Evolutionary conservation across 2,888 invertebrate genomes (phyloP), one percentile per base, ranked within the genome.

Genomic region (Ischnus inquisitorius): DNA sequence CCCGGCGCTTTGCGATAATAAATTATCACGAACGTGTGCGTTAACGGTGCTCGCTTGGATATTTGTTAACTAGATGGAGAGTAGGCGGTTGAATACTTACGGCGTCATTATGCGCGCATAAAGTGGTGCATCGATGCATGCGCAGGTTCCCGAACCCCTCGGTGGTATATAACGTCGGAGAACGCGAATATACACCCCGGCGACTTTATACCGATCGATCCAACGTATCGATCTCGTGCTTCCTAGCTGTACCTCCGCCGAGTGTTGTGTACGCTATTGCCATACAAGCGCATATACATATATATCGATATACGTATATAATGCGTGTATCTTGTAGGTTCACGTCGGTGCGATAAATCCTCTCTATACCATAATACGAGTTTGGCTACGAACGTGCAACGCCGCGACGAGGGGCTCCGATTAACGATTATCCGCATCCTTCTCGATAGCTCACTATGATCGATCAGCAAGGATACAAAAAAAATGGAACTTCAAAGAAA

Each of bases 61-160:
- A 92, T 92, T 91, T 91, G 92, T 92, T 92, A 90, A 91, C 92
- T 91, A 90, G 86, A 88, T 85, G 88, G 87, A 90, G 90, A 90
- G 90, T 91, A 90, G 90, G 91, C 91, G 90, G 90, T 84, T 65
- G 77, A 82, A 85, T 83, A 84, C 82, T 84, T 85, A 82, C 85
- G 80, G 71, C 83, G 85, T 87, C 84, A 82, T 86, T 85, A 85
- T 85, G 82, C 74, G 80, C 69, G 82, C 79, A 79, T 80, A 84
- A 84, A 82, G 78, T 71, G 82, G 81, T 84, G 78, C 82, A 84
- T 84, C 82, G 82, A 57, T 71, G 78, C 84, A 76, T 82, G 60
- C 41, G 60, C 64, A 72, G 76, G 28, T 75, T 60, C 60, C 28
- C 71, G 79, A 78, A 43, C 48, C 60, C 57, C 65, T 57, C 28